Evolutionary conservation across 2,113 vertebrate genomes (phyloP), one percentile per base, ranked within the genome.

Genomic region (Malurus melanocephalus): DNA sequence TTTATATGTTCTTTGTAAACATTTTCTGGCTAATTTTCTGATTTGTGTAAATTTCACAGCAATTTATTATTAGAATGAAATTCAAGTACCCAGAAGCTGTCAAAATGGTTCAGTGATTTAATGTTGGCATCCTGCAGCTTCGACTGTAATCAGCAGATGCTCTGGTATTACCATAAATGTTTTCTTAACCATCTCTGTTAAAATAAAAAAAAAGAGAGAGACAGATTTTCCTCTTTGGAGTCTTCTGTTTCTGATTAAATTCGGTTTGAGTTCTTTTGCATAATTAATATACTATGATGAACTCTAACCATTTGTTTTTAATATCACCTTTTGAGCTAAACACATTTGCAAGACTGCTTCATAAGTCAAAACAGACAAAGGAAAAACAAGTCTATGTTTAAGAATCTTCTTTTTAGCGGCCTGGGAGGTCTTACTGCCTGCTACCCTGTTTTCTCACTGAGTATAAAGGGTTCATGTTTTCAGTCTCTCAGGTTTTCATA

Each of bases 121-220:
- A 95, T 87, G 80, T 7, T 92, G 92, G 94, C 76, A 0, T 97
- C 96, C 97, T 97, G 95, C 96, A 96, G 96, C 96, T 97, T 94
- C 94, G 87, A 93, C 97, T 97, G 91, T 94, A 97, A 97, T 98
- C 97, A 97, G 96, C 97, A 97, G 95, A 97, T 98, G 97, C 96
- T 95, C 92, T 86, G 84, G 93, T 95, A 96, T 97, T 97, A 97
- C 95, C 96, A 97, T 97, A 97, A 97, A 97, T 97, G 96, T 96
- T 97, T 97, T 94, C 90, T 95, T 97, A 97, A 96, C 97, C 8
- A 3, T 95, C 94, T 96, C 91, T 95, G 85, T 96, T 64, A 93
- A 79, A 95, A 49, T 92, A 87, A 87, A 83, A 53, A 52, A 72
- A 11, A 1, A 60, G 1, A 42, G 21, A 26, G 23, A 45, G 17